Evolutionary conservation across 2,797 vertebrate species (phyloP).

Genomic region (Lycodopsis pacificus): DNA sequence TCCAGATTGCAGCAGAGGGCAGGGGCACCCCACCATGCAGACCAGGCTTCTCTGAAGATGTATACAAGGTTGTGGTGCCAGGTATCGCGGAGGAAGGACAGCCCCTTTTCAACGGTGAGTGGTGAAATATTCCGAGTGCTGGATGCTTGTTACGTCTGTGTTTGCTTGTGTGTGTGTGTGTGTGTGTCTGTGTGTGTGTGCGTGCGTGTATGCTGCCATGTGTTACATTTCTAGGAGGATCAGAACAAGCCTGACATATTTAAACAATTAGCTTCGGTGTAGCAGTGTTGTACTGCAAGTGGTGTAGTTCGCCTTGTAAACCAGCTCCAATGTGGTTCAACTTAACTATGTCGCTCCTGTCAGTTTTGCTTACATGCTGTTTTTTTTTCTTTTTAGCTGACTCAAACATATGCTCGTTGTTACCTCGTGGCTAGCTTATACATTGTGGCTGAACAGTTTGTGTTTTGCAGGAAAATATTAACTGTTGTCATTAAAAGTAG

Average conservation of each 20-base stretch:
- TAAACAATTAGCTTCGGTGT: slow-evolving; percentile 79
- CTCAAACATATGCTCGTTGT: slow-evolving; percentile 13
- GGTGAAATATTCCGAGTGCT: slow-evolving; percentile 44
- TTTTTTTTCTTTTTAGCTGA: not conserved
- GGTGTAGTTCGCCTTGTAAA: slow-evolving; percentile 81
- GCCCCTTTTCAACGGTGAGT: slow-evolving; percentile 93
- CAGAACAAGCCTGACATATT: slow-evolving; percentile 78
- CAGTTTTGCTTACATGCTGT: slow-evolving; percentile 39
- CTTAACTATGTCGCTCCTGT: slow-evolving; percentile 56
- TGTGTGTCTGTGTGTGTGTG: slow-evolving; percentile 23
- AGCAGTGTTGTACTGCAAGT: slow-evolving; percentile 67
- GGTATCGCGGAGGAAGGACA: slow-evolving; percentile 89
- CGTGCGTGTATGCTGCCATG: slow-evolving; percentile 47
- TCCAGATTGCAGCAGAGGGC: slow-evolving; percentile 90
- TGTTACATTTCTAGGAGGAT: slow-evolving; percentile 69
- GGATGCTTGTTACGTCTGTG: slow-evolving; percentile 78
- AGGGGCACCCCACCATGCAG: slow-evolving; percentile 89
- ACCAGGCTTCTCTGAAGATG: slow-evolving; percentile 95
- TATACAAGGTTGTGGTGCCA: slow-evolving; percentile 88
- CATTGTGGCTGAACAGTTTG: slow-evolving; percentile 9
- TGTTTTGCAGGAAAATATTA: slow-evolving; percentile 13
- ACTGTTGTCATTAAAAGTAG: slow-evolving; percentile 30
- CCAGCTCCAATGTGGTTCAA: slow-evolving; percentile 69
- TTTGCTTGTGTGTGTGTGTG: slow-evolving; percentile 18
- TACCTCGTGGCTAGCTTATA: not conserved